These are phyloP conservation scores for Lysiphlebus fabarum DNA, from an alignment of 1,140 invertebrate species.

Conservation along the genomic window DNA sequence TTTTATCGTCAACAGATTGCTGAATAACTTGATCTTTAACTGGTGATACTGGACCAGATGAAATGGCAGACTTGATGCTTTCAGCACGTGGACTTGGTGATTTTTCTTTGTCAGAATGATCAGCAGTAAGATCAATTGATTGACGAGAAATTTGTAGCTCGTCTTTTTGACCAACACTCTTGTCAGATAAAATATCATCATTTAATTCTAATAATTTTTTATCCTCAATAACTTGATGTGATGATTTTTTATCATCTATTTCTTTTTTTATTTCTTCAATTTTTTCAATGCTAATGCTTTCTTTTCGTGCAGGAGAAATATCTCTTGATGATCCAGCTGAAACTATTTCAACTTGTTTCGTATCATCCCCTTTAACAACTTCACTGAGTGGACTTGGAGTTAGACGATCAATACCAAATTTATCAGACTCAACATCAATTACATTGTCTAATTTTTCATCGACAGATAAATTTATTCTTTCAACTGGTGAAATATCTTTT, in stretches of 20 bases:
- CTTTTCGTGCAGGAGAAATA: constrained; percentile 1
- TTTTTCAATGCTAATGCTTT: background rate
- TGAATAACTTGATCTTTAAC: background rate
- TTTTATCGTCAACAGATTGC: background rate
- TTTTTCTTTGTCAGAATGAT: background rate
- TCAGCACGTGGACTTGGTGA: background rate
- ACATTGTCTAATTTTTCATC: background rate
- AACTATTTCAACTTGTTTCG: background rate
- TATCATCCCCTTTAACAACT: background rate
- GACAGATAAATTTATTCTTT: constrained; percentile 8
- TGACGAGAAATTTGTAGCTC: too few species aligned
- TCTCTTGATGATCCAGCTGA: constrained; percentile 14
- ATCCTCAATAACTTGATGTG: too few species aligned
- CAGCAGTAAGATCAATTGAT: too few species aligned
- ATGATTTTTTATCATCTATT: background rate
- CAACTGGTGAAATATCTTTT: background rate
- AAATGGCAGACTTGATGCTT: background rate
- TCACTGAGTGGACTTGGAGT: background rate
- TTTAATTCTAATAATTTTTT: too few species aligned
- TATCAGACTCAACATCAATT: background rate
- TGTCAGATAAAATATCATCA: too few species aligned
- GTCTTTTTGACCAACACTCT: background rate
- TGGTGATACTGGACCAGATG: background rate
- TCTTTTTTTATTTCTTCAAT: constrained; percentile 7
- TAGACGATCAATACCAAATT: too few species aligned